A percentile compares a stretch with the other conserved stretches of the same genome.
Conservation (phyloP, 2,797 vertebrate species). For the Propithecus deckenii region DNA sequence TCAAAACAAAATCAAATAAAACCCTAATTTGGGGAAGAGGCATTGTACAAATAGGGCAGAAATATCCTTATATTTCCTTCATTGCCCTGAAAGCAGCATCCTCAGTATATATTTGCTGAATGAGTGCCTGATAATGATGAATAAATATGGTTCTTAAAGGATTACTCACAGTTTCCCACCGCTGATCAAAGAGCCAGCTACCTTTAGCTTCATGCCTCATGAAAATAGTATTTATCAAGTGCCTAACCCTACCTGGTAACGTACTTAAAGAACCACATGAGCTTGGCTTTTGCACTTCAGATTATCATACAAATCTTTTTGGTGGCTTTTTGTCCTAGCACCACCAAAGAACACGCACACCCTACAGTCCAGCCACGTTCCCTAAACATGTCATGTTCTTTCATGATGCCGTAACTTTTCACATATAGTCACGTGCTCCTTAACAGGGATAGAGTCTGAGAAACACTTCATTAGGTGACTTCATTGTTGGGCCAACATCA, state of each 20-base stretch:
- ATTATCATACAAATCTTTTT: not conserved
- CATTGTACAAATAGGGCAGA: not conserved
- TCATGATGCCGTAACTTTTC: not conserved
- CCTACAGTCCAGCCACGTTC: not conserved
- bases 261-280: not conserved
- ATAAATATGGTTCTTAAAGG: conserved; percentile 42
- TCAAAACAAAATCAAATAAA: conserved; percentile 66
- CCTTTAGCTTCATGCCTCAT: not conserved
- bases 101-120: conserved; percentile 32
- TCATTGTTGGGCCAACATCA: not conserved
- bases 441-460: not conserved
- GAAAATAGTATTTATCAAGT: not conserved
- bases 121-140: conserved; percentile 45
- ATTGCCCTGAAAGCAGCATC: not conserved
- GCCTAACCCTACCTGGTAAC: not conserved
- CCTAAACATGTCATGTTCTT: not conserved
- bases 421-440: not conserved
- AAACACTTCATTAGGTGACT: not conserved
- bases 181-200: conserved; percentile 29
- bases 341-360: not conserved
- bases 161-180: conserved; percentile 22
- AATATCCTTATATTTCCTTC: conserved; percentile 46
- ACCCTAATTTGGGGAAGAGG: conserved; percentile 37
- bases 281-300: not conserved
- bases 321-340: not conserved